phyloP scores from a whole-genome alignment of 2,888 invertebrate species.

The Baronia brevicornis region DNA sequence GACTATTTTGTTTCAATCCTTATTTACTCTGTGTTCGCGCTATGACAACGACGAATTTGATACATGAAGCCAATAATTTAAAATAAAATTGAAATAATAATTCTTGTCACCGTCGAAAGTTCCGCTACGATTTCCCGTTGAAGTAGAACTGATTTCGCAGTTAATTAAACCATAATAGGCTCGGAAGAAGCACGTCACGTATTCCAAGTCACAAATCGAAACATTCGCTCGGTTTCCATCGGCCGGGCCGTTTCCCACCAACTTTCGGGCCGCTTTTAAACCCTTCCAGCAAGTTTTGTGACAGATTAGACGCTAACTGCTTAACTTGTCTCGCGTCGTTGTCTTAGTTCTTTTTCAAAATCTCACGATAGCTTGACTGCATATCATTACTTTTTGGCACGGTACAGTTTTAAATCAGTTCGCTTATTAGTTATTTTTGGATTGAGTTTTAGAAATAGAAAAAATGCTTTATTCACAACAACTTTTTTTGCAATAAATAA shows the following conservation, averaged over 20 bases:
- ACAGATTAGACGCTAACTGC: constrained; percentile 40
- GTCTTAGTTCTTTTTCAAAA: constrained; percentile 5
- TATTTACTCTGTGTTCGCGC: too few relatives aligned
- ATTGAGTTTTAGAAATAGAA: background rate
- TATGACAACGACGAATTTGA: too few relatives aligned
- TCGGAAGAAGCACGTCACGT: constrained; percentile 4
- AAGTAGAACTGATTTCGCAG: constrained; percentile 7
- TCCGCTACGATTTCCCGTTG: constrained; percentile 8
- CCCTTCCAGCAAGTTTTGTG: constrained; percentile 30
- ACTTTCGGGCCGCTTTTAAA: constrained; percentile 20
- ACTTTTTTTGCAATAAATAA: too few relatives aligned
- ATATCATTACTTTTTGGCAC: too few relatives aligned
- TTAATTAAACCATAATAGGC: constrained; percentile 10
- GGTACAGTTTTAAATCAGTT: background rate
- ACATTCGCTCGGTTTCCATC: constrained; percentile 25
- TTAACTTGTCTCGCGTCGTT: constrained; percentile 26
- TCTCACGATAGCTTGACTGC: too few relatives aligned
- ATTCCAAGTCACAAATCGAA: constrained; percentile 14
- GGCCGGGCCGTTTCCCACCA: constrained; percentile 21
- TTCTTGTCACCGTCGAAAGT: constrained; percentile 8
- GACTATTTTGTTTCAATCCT: too few relatives aligned
- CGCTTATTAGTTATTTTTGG: background rate
- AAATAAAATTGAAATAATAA: too few relatives aligned
- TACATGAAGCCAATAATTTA: too few relatives aligned
- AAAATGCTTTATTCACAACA: too few relatives aligned